These are phyloP conservation scores for Onthophagus sagittarius DNA, from an alignment of 2,888 invertebrate species.

Conservation along the genomic window DNA sequence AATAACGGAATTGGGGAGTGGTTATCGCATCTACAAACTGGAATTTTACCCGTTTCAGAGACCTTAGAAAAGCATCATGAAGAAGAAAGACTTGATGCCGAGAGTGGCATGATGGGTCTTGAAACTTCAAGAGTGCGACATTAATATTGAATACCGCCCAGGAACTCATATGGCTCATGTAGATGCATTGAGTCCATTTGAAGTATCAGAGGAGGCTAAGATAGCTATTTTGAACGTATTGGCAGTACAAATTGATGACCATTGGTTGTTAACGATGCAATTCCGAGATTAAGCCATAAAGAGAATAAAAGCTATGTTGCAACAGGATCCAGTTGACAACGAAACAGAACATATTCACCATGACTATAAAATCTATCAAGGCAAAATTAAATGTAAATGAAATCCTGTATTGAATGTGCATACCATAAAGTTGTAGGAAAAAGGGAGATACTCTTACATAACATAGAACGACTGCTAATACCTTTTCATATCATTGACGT, in stretches of 20 bases:
- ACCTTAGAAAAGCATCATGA: constrained; percentile 26
- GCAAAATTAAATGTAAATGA: too few relatives aligned
- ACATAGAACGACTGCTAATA: too few relatives aligned
- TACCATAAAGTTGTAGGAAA: constrained; percentile 27
- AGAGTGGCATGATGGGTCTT: constrained; percentile 31
- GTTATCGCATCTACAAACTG: constrained; percentile 40
- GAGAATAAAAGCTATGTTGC: constrained; percentile 20
- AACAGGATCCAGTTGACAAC: background rate
- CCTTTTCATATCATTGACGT: too few relatives aligned
- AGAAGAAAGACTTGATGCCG: constrained; percentile 29
- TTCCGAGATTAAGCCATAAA: too few relatives aligned
- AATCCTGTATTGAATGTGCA: too few relatives aligned
- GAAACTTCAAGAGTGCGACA: constrained; percentile 25
- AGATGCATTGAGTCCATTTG: background rate
- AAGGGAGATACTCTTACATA: too few relatives aligned
- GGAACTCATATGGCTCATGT: constrained; percentile 30
- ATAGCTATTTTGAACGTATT: constrained; percentile 18
- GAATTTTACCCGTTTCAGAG: constrained; percentile 39
- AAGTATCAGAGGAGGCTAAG: background rate
- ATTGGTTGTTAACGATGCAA: too few relatives aligned
- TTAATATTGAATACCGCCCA: too few relatives aligned
- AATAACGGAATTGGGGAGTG: constrained; percentile 35
- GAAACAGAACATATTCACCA: constrained; percentile 16
- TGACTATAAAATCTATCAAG: constrained; percentile 15
- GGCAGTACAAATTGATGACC: constrained; percentile 14